Base-by-base conservation (phyloP, 2,888 invertebrate species). In the Polylopha cassiicola region DNA sequence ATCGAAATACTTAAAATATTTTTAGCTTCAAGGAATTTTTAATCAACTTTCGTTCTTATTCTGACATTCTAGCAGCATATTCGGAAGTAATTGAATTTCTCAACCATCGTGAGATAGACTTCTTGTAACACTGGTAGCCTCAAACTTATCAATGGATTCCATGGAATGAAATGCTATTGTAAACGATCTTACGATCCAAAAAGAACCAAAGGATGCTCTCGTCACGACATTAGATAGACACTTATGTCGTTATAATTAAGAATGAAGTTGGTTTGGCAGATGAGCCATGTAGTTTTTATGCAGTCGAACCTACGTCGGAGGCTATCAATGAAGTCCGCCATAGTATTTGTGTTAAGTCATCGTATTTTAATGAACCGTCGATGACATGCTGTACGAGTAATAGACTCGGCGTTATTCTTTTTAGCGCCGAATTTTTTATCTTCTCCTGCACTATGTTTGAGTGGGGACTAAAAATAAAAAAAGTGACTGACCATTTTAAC, bases 261-360 rank as follows among this genome's bases (percentile, higher is more conserved):
- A 55, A 48, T 51, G 33, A 60, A 29, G 50, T 60, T 77, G 24
- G 51, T 42, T 47, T 63, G 59, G 34, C 47, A 37, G 37, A 23
- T 31, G 44, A 31, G 46, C 42, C 50, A 55, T 58, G 48, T 47
- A 50, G 71, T 78, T 82, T 80, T 82, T 80, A 66, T 74, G 61
- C 47, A 60, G 55, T 47, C 62, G 55, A 73, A 76, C 73, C 76
- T 76, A 80, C 79, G 81, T 80, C 74, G 65, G 75, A 72, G 78
- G 74, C 80, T 80, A 82, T 85, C 85, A 85, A 85, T 85, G 85
- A 84, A 85, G 82, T 80, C 78, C 79, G 81, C 75, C 79, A 74
- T 75, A 62, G 63, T 77, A 71, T 81, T 84, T 81, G 68, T 84
- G 85, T 81, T 71, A 71, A 85, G 85, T 85, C 85, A 85, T 85